Evolutionary conservation across 2,888 invertebrate species (phyloP), one percentile per base, ranked within the genome.

Genomic region (Opisthograptis luteolata): DNA sequence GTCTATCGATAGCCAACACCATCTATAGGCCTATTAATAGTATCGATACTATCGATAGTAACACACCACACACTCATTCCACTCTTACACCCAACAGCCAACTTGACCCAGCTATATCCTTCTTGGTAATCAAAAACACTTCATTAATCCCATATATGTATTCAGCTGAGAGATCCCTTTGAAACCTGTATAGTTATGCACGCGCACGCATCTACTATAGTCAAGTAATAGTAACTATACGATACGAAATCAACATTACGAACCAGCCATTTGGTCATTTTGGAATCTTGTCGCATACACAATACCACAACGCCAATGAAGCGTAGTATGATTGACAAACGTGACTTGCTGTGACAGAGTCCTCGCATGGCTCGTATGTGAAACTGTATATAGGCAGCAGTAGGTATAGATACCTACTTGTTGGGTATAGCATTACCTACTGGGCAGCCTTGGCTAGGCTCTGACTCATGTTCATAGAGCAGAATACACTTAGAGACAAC

Each of bases 401-500:
- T n/a, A n/a, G n/a, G n/a, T n/a, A n/a, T n/a, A n/a, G n/a, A n/a
- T n/a, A n/a, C n/a, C n/a, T n/a, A n/a, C n/a, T n/a, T n/a, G 20
- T 34, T 17, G 14, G 10, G 24, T 30, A 14, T 19, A 40, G 3
- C 20, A 40, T 34, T 20, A 14, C 30, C 19, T 20, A 15, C 28
- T 30, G 10, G 31, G n/a, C 35, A 47, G 28, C 40, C 48, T 48
- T 42, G 47, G 19, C 8, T n/a, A n/a, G n/a, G n/a, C 12, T 12
- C 15, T 36, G 48, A 36, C 13, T 47, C 47, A n/a, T n/a, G n/a
- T n/a, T n/a, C n/a, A 41, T 6, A 9, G 13, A 25, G 25, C 13
- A 36, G 35, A 35, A 41, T 24, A n/a, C n/a, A n/a, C n/a, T n/a
- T n/a, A n/a, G n/a, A 48, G 48, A 42, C 41, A 10, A 24, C 3